Base-by-base conservation (phyloP, 2,113 vertebrate genomes). In the Catharus minimus region DNA sequence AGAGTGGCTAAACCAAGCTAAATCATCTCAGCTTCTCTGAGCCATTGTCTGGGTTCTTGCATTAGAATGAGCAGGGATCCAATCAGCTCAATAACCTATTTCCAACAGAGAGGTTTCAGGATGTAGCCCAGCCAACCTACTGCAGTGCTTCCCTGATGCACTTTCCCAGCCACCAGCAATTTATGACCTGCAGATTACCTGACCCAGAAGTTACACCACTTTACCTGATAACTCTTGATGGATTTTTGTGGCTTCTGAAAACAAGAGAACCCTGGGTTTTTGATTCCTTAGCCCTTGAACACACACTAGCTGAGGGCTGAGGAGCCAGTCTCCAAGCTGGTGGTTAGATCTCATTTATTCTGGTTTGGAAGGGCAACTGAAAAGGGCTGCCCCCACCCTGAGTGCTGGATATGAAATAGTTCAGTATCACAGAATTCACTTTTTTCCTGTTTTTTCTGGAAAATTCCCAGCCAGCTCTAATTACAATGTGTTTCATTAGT, bases 401-500 rank as follows among this genome's bases (percentile, higher is more conserved):
- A 72, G 23, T 15, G 26, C 58, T 71, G 39, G 52, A 68, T 46
- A 49, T 49, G 20, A 86, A 87, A 38, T 19, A 79, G 30, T 12
- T 62, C 36, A 39, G 53, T 46, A 72, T 72, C 46, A 36, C 41
- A 8, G 46, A 87, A 93, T 41, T 65, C 49, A 64, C 26, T 55
- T 81, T 89, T 64, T 68, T 38, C 49, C 53, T 49, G 7, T 76
- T 94, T 84, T 82, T 62, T 64, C 49, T 82, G 62, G 84, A 86
- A 90, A 93, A 84, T 75, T 96, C 81, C 69, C 74, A 87, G 74
- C 41, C 81, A 87, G 74, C 74, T 57, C 57, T 93, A 94, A 94
- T 94, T 91, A 90, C 56, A 89, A 71, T 26, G 88, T 95, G 90
- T 90, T 95, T 90, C 90, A 95, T 93, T 95, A 94, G 88, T 33